Conservation (phyloP, 2,888 invertebrate species). For the Seira ritae region DNA sequence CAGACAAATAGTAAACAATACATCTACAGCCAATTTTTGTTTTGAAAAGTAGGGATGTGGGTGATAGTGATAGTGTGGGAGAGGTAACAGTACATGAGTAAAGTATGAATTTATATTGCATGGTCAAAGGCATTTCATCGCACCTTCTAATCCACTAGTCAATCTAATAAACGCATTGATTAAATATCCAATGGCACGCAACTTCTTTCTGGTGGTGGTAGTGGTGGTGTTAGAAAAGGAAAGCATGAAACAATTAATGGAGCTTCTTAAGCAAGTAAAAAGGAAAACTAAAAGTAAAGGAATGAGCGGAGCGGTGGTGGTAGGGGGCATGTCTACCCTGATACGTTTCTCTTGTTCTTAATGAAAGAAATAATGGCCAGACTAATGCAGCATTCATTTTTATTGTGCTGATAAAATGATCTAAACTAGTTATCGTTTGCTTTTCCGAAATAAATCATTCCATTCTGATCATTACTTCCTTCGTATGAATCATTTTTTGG, state of each 20-base stretch:
- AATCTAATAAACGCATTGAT: slow-evolving; percentile 51
- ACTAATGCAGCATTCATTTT: slow-evolving; percentile 20
- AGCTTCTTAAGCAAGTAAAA: background rate
- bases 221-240: background rate
- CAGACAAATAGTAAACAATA: background rate
- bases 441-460: slow-evolving; percentile 12
- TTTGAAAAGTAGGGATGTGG: background rate
- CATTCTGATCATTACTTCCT: slow-evolving; percentile 15
- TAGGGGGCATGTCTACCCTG: background rate
- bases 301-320: background rate
- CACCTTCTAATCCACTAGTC: slow-evolving; percentile 18
- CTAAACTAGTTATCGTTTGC: slow-evolving; percentile 1
- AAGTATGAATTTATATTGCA: background rate
- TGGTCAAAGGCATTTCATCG: slow-evolving; percentile 10
- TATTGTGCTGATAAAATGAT: slow-evolving; percentile 14
- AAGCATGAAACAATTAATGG: slow-evolving; percentile 23
- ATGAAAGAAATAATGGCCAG: slow-evolving; percentile 34
- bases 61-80: background rate
- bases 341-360: slow-evolving; percentile 27
- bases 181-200: slow-evolving; percentile 57
- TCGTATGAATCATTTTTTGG: slow-evolving; percentile 6
- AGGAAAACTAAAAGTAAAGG: background rate
- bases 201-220: too few species aligned
- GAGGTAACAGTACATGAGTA: background rate
- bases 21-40: background rate